phyloP scores from a whole-genome alignment of 2,888 invertebrate species.

The Proisotoma minuta region DNA sequence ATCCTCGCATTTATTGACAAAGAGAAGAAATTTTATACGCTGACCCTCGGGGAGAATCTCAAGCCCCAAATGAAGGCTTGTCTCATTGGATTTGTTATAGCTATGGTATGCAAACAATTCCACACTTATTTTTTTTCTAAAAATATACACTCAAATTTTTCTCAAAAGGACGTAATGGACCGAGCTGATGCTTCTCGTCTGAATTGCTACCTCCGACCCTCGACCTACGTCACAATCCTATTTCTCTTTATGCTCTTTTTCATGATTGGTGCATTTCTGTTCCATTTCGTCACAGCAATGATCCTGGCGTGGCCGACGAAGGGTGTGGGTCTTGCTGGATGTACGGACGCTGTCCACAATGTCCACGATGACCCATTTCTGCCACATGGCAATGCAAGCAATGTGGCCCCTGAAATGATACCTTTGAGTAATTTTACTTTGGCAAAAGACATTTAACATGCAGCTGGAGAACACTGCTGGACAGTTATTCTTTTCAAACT shows the following conservation, averaged over 20 bases:
- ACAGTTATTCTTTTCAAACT: no score
- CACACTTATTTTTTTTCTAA: not conserved
- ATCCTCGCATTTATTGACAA: slow-evolving; percentile 41
- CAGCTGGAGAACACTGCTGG: no score
- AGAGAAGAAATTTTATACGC: slow-evolving; percentile 33
- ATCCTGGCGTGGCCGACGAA: slow-evolving; percentile 24
- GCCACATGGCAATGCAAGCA: not conserved
- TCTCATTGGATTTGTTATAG: slow-evolving; percentile 40
- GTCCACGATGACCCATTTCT: slow-evolving; percentile 32
- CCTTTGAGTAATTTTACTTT: no score
- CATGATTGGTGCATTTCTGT: slow-evolving; percentile 36
- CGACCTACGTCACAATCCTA: slow-evolving; percentile 33
- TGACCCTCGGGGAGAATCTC: slow-evolving; percentile 41
- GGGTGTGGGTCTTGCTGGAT: slow-evolving; percentile 13
- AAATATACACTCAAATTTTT: not conserved
- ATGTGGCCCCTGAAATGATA: no score
- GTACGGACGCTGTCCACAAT: slow-evolving; percentile 34
- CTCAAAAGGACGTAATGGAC: slow-evolving; percentile 33
- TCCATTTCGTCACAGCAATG: slow-evolving; percentile 38
- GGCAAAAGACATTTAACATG: no score
- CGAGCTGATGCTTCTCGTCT: slow-evolving; percentile 34
- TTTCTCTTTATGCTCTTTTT: slow-evolving; percentile 34
- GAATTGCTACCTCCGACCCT: slow-evolving; percentile 36
- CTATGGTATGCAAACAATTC: slow-evolving; percentile 24
- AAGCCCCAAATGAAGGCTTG: slow-evolving; percentile 35